Evolutionary conservation across 2,113 vertebrate genomes (phyloP), one percentile per base, ranked within the genome.

Genomic region (Labeo rohita): DNA sequence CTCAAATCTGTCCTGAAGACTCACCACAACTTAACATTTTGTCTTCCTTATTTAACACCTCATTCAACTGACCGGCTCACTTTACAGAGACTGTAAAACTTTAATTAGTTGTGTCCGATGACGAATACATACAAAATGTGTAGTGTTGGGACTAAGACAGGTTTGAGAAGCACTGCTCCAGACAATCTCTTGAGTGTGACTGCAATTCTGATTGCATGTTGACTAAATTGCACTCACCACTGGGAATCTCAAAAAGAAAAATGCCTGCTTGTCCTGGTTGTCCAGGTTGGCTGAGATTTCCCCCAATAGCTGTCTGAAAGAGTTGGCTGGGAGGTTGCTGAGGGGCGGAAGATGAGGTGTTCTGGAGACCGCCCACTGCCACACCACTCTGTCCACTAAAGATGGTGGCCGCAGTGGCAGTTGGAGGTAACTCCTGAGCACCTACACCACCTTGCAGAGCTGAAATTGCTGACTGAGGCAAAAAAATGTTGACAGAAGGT

Each of bases 221-320:
- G 47, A 77, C 12, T 34, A 54, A 16, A 18, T 34, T 36, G 61
- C 15, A 94, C 97, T 99, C 94, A 99, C 98, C 98, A 89, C 96
- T 98, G 45, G 98, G 97, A 92, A 99, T 96, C 91, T 97, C 97
- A 84, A 99, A 99, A 70, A 99, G 95, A 94, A 98, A 99, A 90
- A 99, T 95, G 92, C 96, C 96, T 1, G 96, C 93, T 88, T 96
- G 96, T 72, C 96, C 97, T 84, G 97, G 91, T 2, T 96, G 96
- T n/a, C 95, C 95, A 80, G 97, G 94, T 89, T 97, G 96, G 90
- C 93, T 96, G 90, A 98, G 96, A 66, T 94, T 93, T 36, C 96
- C 94, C 84, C 95, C 95, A 0, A 97, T 93, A 0, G 95, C 82
- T 9, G 94, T 97, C 92, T 97, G 97, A 92, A 98, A 99, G 84